phyloP scores from a whole-genome alignment of 2,113 vertebrate species.

The Alethe diademata region DNA sequence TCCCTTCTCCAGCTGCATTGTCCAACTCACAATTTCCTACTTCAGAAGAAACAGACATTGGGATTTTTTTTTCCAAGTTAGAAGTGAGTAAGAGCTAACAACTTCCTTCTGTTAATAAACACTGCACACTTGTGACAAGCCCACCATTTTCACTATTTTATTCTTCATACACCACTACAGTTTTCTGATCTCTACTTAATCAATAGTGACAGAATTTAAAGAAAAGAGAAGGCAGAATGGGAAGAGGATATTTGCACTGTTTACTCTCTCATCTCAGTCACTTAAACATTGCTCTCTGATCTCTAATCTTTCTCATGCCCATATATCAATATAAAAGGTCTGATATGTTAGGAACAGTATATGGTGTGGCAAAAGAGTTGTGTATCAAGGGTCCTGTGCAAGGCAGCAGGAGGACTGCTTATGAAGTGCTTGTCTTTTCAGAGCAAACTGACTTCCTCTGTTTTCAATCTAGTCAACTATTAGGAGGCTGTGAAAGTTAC shows the following conservation, averaged over 20 bases:
- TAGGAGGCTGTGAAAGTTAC: background rate
- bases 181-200: background rate
- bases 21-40: background rate
- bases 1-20: background rate
- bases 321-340: background rate
- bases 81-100: background rate
- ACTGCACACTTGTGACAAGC: background rate
- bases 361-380: background rate
- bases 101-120: background rate
- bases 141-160: background rate
- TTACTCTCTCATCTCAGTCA: background rate
- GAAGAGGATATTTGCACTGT: background rate
- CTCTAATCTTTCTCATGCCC: background rate
- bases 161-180: background rate
- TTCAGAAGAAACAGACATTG: background rate
- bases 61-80: background rate
- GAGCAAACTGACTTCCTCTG: background rate
- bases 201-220: background rate
- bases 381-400: background rate
- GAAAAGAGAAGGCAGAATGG: background rate
- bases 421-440: background rate
- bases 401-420: background rate
- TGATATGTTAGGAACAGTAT: background rate
- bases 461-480: background rate
- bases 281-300: background rate